Evolutionary conservation across 2,797 vertebrate species (phyloP), one percentile per base, ranked within the genome.

Genomic region (Merluccius polli): DNA sequence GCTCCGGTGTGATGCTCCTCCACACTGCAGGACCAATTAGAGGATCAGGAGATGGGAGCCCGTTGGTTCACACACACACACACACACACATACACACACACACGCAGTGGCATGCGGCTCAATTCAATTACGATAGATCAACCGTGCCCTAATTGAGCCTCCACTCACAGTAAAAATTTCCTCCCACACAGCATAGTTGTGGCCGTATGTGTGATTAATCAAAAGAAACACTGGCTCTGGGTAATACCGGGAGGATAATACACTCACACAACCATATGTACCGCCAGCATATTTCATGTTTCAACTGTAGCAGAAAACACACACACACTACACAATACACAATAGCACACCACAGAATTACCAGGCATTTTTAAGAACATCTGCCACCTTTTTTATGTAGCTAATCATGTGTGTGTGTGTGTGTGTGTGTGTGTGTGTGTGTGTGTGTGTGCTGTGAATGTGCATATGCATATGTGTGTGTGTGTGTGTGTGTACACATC

Each of bases 121-220:
- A 71, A 83, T 87, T 87, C 81, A 84, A 90, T 92, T 86, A 88
- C 82, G 79, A 84, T 29, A 88, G 85, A 88, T 88, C 84, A 89
- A 87, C 77, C 13, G 59, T 8, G 24, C 78, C 76, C 82, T 89
- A 89, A 90, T 78, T 83, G 84, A 87, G 84, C 86, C 72, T 79
- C 73, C 2, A 29, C 4, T 16, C 68, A 68, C 68, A 75, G 79
- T 74, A 29, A 75, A 74, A 83, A 44, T 82, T 82, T 65, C 78
- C 73, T 76, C 81, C 52, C 86, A 65, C 73, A 36, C 65, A 75
- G 72, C 13, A n/a, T 29, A 30, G 31, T 75, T 79, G 77, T 72
- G 77, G 65, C 79, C 73, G 48, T 72, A 36, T 75, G 67, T 79
- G 84, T 70, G 79, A 90, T 88, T 75, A 83, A 82, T 91, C 86